phyloP scores from a whole-genome alignment of 2,888 invertebrate genomes.

The Galerucella pusilla region DNA sequence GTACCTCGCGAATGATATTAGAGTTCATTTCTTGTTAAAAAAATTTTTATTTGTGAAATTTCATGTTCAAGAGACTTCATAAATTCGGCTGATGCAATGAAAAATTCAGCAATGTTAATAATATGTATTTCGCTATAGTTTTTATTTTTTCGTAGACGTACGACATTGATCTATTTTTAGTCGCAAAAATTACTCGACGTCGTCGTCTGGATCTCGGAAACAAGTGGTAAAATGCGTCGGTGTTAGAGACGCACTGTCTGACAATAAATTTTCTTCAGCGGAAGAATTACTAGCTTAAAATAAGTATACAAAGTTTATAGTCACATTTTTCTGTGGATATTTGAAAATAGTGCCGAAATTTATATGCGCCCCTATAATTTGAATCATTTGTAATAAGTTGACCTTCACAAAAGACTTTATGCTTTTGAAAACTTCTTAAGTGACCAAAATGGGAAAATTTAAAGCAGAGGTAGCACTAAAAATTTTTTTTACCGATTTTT shows the following conservation, averaged over 20 bases:
- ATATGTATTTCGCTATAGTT: background rate
- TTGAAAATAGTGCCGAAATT: too few species aligned
- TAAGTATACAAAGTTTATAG: too few species aligned
- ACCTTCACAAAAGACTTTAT: too few species aligned
- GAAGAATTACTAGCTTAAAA: conserved; percentile 20
- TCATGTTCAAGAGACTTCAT: background rate
- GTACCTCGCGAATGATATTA: too few species aligned
- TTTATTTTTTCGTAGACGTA: background rate
- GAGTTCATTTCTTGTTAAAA: too few species aligned
- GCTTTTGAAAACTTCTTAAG: too few species aligned
- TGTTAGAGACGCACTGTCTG: conserved; percentile 46
- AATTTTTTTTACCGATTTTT: too few species aligned
- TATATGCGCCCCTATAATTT: too few species aligned
- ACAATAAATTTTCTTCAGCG: conserved; percentile 29
- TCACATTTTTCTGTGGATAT: too few species aligned
- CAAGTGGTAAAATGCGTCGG: conserved; percentile 44
- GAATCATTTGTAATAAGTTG: too few species aligned
- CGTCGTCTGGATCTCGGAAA: conserved; percentile 37
- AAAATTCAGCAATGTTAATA: conserved; percentile 2
- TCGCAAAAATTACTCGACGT: conserved; percentile 8
- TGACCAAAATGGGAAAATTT: too few species aligned
- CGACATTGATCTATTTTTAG: conserved; percentile 30
- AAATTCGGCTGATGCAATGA: background rate
- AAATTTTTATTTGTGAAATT: background rate
- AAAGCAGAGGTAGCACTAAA: too few species aligned